Percentiles rank a stretch among this genome's conserved stretches.
Evolutionary conservation across 2,113 vertebrate species (phyloP).

Genomic region (Albula goreensis): DNA sequence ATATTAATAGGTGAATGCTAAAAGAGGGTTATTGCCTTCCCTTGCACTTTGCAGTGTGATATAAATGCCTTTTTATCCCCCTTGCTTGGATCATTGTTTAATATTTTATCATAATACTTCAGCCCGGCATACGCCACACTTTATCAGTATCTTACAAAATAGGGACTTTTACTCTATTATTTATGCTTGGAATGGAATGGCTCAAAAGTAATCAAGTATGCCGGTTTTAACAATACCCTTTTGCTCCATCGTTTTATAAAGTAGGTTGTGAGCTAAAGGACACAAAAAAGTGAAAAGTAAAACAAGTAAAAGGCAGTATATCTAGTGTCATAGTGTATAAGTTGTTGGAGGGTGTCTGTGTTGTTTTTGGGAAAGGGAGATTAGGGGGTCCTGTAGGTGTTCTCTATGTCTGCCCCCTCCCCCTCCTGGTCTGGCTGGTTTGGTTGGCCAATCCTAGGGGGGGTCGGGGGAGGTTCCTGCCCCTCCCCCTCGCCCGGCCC

Average conservation of each 20-base stretch:
- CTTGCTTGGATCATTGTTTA: background rate
- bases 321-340: too few species aligned
- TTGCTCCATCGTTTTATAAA: background rate
- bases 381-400: background rate
- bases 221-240: background rate
- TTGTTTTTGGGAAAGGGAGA: too few species aligned
- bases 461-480: background rate
- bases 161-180: background rate
- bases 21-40: background rate
- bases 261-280: background rate
- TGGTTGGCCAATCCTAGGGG: background rate
- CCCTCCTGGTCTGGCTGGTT: too few species aligned
- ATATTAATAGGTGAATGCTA: background rate
- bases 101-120: background rate
- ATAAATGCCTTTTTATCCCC: background rate
- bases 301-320: background rate
- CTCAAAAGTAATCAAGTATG: background rate
- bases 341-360: too few species aligned
- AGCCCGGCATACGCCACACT: background rate
- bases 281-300: background rate
- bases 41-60: background rate
- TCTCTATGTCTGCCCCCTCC: background rate
- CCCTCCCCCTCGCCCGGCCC: constrained; percentile 47
- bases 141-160: background rate
- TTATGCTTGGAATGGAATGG: background rate